phyloP scores from a whole-genome alignment of 2,113 vertebrate species.

The Gulo gulo region DNA sequence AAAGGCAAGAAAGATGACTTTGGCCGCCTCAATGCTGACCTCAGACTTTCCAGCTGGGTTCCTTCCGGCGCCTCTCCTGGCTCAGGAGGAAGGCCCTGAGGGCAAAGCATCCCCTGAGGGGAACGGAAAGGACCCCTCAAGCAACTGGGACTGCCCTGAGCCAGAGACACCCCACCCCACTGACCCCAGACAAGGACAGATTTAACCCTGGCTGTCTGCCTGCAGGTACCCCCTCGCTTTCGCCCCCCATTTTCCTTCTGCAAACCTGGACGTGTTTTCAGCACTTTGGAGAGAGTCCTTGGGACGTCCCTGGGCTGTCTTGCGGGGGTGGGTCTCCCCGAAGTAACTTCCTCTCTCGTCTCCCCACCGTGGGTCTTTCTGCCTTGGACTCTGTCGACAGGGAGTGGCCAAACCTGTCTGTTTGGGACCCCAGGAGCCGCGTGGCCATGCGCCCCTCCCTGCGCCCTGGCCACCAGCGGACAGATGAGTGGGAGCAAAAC shows the following conservation, averaged over 20 bases:
- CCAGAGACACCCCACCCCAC: background rate
- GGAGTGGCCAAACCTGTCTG: background rate
- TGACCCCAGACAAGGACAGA: background rate
- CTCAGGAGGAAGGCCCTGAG: background rate
- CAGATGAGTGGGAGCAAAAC: background rate
- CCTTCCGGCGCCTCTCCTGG: background rate
- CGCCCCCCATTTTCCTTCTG: background rate
- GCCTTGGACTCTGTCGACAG: background rate
- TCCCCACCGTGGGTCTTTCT: background rate
- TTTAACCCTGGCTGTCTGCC: background rate
- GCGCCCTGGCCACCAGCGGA: too few relatives aligned
- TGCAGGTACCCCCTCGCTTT: background rate
- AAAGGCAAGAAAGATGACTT: background rate
- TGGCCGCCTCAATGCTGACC: background rate
- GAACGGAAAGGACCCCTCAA: background rate
- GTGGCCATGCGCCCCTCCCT: background rate
- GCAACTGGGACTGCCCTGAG: background rate
- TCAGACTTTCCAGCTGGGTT: background rate
- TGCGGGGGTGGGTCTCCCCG: background rate
- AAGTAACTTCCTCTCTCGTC: background rate
- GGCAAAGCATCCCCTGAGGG: background rate
- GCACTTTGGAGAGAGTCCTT: background rate
- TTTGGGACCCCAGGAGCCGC: background rate
- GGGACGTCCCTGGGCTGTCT: background rate
- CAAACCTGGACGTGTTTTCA: background rate